phyloP scores from a whole-genome alignment of 2,888 invertebrate genomes.

The Noctua janthina region DNA sequence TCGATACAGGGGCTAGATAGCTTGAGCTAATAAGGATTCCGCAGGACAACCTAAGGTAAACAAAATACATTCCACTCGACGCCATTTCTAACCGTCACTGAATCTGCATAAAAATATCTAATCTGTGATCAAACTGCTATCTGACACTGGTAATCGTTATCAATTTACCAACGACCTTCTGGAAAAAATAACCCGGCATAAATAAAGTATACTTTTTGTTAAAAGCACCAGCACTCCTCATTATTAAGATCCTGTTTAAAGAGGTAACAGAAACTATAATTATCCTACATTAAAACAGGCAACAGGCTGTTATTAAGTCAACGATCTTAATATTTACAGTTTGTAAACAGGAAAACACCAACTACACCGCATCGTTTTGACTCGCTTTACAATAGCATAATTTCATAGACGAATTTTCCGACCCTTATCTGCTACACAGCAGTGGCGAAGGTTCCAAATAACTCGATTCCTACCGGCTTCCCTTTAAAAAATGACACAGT shows the following conservation, averaged over 20 bases:
- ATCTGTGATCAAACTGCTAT: constrained; percentile 19
- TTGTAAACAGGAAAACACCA: constrained; percentile 55
- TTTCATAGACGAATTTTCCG: constrained; percentile 1
- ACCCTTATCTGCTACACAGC: neutral
- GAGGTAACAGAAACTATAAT: constrained; percentile 40
- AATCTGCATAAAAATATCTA: constrained; percentile 32
- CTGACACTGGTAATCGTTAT: constrained; percentile 14
- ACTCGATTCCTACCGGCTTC: too few relatives aligned
- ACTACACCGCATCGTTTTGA: constrained; percentile 18
- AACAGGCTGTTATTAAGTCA: constrained; percentile 45
- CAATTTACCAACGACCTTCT: constrained; percentile 28
- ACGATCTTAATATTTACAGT: constrained; percentile 6
- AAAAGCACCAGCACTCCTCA: constrained; percentile 5
- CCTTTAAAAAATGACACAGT: too few relatives aligned
- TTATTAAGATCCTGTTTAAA: constrained; percentile 32
- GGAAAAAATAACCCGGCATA: constrained; percentile 1
- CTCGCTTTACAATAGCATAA: constrained; percentile 12
- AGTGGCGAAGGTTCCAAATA: too few relatives aligned
- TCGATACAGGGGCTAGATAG: neutral
- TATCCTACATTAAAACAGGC: constrained; percentile 30
- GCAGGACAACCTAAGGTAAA: neutral
- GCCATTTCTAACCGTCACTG: constrained; percentile 7
- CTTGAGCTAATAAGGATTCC: neutral
- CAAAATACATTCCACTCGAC: neutral
- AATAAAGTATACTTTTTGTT: neutral